A percentile compares a stretch with the other conserved stretches of the same genome.
Evolutionary conservation across 2,797 vertebrate species (phyloP).

Genomic region (Bryconaethiops microstoma): DNA sequence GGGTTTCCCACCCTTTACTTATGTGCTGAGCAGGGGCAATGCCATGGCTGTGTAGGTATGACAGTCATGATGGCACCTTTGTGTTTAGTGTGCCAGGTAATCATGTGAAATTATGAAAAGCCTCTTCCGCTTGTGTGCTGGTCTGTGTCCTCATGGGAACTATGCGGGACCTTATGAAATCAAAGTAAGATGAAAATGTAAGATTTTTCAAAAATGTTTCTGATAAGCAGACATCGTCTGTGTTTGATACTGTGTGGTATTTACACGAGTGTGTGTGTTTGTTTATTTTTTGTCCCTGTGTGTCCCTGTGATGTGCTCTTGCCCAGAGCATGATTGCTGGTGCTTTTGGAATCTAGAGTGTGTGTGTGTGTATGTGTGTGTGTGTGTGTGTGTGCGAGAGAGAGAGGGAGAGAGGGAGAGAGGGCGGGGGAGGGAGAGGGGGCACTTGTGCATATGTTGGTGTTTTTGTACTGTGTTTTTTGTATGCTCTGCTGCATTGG

Average conservation of each 20-base stretch:
- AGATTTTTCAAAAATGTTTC: neutral
- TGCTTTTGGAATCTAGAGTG: neutral
- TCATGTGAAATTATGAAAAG: constrained; percentile 67
- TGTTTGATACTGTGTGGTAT: constrained; percentile 7
- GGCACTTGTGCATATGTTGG: neutral
- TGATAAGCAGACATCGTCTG: neutral
- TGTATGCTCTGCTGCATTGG: neutral
- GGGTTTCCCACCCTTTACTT: constrained; percentile 70
- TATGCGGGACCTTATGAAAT: constrained; percentile 61
- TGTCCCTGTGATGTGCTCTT: neutral
- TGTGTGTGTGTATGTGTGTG: neutral
- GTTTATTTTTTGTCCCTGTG: neutral
- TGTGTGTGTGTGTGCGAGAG: neutral
- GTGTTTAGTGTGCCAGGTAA: constrained; percentile 23
- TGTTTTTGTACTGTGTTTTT: constrained; percentile 8
- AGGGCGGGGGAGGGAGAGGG: too few species aligned
- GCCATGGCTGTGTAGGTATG: constrained; percentile 38
- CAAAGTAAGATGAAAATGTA: constrained; percentile 68
- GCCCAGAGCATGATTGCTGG: neutral
- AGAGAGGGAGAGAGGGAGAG: too few species aligned
- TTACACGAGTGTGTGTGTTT: neutral
- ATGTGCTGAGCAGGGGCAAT: constrained; percentile 66
- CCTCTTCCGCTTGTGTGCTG: constrained; percentile 70
- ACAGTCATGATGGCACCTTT: constrained; percentile 13
- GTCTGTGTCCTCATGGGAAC: constrained; percentile 56